Evolutionary conservation across 2,113 vertebrate genomes (phyloP).

Genomic region (Megalops atlanticus): DNA sequence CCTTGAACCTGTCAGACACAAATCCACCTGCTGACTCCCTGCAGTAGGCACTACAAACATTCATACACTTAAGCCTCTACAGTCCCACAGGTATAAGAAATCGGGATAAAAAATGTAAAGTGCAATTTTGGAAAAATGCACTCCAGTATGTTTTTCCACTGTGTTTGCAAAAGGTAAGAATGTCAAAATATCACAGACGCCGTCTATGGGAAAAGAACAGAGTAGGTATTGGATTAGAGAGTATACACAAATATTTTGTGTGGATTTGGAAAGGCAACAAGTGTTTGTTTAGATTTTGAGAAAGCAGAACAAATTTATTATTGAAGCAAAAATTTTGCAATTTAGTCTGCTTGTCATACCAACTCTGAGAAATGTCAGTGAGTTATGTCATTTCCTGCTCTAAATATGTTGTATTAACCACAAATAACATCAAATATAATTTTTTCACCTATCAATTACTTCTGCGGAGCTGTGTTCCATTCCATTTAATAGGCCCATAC

Average conservation of each 20-base stretch:
- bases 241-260: background rate
- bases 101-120: background rate
- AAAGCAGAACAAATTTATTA: slow-evolving; percentile 31
- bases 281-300: slow-evolving; percentile 25
- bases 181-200: background rate
- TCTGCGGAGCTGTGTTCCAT: background rate
- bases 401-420: slow-evolving; percentile 24
- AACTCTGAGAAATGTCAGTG: slow-evolving; percentile 22
- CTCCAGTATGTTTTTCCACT: background rate
- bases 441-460: slow-evolving; percentile 11
- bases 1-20: background rate
- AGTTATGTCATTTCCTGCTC: slow-evolving; percentile 12
- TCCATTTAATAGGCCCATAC: background rate
- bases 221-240: slow-evolving; percentile 1
- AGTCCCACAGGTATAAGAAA: background rate
- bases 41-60: no score
- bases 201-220: slow-evolving; percentile 1
- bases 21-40: background rate
- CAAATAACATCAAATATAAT: slow-evolving; percentile 11
- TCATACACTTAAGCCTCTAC: background rate
- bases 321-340: background rate
- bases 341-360: slow-evolving; percentile 23
- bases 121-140: background rate
- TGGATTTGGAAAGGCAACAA: slow-evolving; percentile 9
- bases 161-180: background rate